Conservation (phyloP, 2,113 vertebrate species). For the Spheniscus mendiculus region DNA sequence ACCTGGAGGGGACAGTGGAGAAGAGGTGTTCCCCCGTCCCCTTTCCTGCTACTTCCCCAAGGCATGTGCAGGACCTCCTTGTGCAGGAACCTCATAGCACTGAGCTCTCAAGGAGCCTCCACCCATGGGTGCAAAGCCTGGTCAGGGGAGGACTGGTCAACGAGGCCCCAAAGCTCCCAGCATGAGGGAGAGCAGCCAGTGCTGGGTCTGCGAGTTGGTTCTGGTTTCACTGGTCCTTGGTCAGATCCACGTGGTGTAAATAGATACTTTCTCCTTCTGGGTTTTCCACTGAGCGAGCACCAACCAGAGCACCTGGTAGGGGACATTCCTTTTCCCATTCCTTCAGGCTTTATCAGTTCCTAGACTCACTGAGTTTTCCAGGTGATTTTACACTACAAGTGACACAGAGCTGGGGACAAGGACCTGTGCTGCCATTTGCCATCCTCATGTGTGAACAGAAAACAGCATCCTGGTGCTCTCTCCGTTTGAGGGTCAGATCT, state of each 20-base stretch:
- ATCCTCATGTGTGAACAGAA: neutral
- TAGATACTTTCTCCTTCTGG: neutral
- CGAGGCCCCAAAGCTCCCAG: neutral
- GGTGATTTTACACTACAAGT: neutral
- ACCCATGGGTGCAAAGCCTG: neutral
- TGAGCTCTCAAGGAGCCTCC: neutral
- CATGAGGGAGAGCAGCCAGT: neutral
- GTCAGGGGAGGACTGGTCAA: neutral
- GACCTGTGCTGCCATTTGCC: neutral
- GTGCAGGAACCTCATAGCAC: neutral
- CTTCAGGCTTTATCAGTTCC: neutral
- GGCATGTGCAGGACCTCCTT: neutral
- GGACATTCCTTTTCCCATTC: neutral
- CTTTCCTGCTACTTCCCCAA: neutral
- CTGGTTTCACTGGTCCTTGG: neutral
- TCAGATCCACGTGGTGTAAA: fast-evolving
- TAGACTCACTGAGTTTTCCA: neutral
- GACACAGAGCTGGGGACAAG: fast-evolving
- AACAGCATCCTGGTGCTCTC: neutral
- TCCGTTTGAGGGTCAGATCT: neutral
- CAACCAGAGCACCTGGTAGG: neutral
- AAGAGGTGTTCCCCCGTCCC: neutral
- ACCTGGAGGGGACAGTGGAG: neutral
- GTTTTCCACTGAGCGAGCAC: neutral
- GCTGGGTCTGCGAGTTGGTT: neutral